A percentile compares a stretch with the other conserved stretches of the same genome.
phyloP scores from a whole-genome alignment of 2,797 vertebrate species.

The Rhinella marina region DNA sequence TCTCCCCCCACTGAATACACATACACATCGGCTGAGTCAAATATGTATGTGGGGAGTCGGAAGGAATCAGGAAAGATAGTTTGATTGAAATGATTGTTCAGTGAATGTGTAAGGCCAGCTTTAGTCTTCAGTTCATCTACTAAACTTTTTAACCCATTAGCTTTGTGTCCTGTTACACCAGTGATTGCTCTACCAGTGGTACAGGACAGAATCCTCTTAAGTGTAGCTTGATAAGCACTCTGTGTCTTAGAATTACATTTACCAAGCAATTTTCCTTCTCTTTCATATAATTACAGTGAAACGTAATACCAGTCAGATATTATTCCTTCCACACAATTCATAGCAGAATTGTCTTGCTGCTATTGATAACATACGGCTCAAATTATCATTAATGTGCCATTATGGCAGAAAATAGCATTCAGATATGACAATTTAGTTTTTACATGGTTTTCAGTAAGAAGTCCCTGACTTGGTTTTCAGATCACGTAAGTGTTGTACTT shows the following conservation, averaged over 20 bases:
- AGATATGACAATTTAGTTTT: not conserved
- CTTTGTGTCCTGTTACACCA: no score
- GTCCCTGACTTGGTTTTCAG: not conserved
- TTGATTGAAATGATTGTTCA: no score
- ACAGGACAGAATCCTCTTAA: not conserved
- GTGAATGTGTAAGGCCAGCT: no score
- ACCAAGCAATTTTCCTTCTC: constrained; percentile 1
- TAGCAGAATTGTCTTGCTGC: not conserved
- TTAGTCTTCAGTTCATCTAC: no score
- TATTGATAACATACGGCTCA: not conserved
- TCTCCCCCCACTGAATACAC: no score
- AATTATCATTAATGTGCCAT: not conserved
- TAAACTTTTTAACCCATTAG: no score
- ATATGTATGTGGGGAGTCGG: no score
- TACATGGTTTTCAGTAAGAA: not conserved
- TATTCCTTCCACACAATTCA: not conserved
- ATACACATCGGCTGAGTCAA: no score
- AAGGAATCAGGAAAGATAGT: no score
- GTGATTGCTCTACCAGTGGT: not conserved
- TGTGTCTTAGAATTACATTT: constrained; percentile 12
- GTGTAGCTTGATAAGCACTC: not conserved
- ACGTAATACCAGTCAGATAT: not conserved
- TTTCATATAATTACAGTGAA: constrained; percentile 8
- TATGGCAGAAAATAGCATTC: not conserved
- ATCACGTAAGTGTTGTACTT: not conserved